Conservation (phyloP, 2,888 invertebrate species). For the Falcaria lacertinaria region DNA sequence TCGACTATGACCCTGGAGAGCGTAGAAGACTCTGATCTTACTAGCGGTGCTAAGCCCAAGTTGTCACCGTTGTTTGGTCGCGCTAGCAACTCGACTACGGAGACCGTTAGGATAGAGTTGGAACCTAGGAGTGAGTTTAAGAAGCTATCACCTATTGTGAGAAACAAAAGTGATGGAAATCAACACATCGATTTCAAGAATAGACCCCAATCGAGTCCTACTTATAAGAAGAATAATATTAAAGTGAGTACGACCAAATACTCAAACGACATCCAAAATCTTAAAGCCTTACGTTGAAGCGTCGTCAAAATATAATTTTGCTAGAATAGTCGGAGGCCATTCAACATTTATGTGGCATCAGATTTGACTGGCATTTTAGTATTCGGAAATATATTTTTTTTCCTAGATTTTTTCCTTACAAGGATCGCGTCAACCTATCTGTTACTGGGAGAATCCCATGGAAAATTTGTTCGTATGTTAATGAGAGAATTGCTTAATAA, state of each 20-base stretch:
- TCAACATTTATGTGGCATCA: too few species aligned
- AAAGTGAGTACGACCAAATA: slow-evolving; percentile 35
- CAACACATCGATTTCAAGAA: slow-evolving; percentile 62
- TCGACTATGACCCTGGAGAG: slow-evolving; percentile 68
- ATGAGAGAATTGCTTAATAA: too few species aligned
- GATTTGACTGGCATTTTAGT: too few species aligned
- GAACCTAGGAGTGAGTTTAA: slow-evolving; percentile 63
- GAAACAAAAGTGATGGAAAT: slow-evolving; percentile 42
- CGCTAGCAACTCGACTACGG: slow-evolving; percentile 40
- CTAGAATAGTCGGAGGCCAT: too few species aligned
- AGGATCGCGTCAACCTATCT: too few species aligned
- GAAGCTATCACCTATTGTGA: slow-evolving; percentile 65
- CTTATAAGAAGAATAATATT: slow-evolving; percentile 37
- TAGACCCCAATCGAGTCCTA: slow-evolving; percentile 69
- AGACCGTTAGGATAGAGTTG: slow-evolving; percentile 57
- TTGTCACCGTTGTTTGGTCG: slow-evolving; percentile 67
- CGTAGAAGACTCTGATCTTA: slow-evolving; percentile 48
- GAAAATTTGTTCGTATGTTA: too few species aligned
- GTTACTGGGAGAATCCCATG: too few species aligned
- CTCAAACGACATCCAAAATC: too few species aligned
- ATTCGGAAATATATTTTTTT: too few species aligned
- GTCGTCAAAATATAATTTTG: too few species aligned
- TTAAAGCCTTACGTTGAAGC: too few species aligned
- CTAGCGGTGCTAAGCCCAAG: slow-evolving; percentile 52
- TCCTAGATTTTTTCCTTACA: too few species aligned